Percentiles rank a stretch among this genome's conserved stretches.
These are phyloP conservation scores for Minunthozetes semirufus DNA, from an alignment of 2,888 invertebrate species.

Conservation along the genomic window DNA sequence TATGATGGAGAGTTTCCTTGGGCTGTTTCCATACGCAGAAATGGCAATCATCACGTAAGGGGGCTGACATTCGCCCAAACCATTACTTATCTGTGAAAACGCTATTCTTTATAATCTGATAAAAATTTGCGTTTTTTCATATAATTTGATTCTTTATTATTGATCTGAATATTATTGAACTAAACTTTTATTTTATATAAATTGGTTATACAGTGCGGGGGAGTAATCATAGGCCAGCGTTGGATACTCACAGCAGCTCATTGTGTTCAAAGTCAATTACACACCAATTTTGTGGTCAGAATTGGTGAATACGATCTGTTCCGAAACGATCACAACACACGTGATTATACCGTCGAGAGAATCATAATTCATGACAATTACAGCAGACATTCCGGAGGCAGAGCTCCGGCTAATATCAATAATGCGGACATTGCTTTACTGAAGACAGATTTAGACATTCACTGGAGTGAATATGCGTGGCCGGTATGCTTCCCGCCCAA, in stretches of 20 bases:
- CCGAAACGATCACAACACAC: conserved; percentile 51
- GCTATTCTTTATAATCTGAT: not conserved
- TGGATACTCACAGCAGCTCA: conserved; percentile 44
- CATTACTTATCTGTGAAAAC: too few species aligned
- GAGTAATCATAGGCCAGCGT: conserved; percentile 41
- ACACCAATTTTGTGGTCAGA: conserved; percentile 39
- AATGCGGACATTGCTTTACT: conserved; percentile 64
- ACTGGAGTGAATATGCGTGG: conserved; percentile 62
- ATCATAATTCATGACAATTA: conserved; percentile 69
- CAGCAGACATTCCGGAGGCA: conserved; percentile 53
- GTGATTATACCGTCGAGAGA: conserved; percentile 52
- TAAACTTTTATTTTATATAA: not conserved
- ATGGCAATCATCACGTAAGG: conserved; percentile 38
- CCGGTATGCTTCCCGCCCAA: conserved; percentile 66
- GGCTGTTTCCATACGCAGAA: conserved; percentile 38
- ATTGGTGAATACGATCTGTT: conserved; percentile 66
- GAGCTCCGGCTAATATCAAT: conserved; percentile 45
- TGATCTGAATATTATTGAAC: too few species aligned
- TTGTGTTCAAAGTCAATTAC: conserved; percentile 41
- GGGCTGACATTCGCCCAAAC: too few species aligned
- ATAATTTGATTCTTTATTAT: not conserved
- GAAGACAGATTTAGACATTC: conserved; percentile 57
- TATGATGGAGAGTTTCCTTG: conserved; percentile 41
- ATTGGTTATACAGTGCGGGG: conserved; percentile 39
- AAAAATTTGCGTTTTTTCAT: not conserved